Percentiles rank a stretch among this genome's conserved stretches.
Conservation (phyloP, 1,140 invertebrate genomes). For the Danaus plexippus region DNA sequence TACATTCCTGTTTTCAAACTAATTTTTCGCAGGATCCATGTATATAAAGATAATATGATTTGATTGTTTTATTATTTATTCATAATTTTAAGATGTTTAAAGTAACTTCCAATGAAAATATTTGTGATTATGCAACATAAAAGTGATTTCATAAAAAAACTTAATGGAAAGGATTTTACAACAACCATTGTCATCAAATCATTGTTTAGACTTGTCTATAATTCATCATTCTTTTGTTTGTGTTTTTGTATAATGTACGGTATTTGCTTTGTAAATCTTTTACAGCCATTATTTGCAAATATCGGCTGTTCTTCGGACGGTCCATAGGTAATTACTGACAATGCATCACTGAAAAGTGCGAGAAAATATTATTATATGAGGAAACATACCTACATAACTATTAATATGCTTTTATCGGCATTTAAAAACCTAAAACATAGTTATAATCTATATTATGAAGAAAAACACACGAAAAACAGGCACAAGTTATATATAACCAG, state of each 20-base stretch:
- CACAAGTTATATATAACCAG: too few species aligned
- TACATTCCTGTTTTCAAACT: constrained; percentile 9
- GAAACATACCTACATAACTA: not conserved
- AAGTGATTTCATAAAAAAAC: too few species aligned
- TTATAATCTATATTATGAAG: too few species aligned
- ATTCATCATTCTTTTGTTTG: constrained; percentile 32
- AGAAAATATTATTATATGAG: constrained; percentile 7
- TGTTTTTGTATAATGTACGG: constrained; percentile 61
- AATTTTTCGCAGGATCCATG: constrained; percentile 9
- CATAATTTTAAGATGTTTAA: too few species aligned
- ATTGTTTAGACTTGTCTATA: constrained; percentile 6
- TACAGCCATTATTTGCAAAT: constrained; percentile 68
- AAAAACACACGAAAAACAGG: too few species aligned
- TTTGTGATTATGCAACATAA: too few species aligned
- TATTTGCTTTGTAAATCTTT: constrained; percentile 62
- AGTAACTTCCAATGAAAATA: too few species aligned
- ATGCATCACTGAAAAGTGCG: constrained; percentile 52
- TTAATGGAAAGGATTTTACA: too few species aligned
- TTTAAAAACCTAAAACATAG: too few species aligned
- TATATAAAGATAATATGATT: not conserved
- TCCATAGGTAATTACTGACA: constrained; percentile 62
- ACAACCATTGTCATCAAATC: too few species aligned
- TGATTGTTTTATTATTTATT: too few species aligned
- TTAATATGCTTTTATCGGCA: not conserved
- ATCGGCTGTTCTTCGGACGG: constrained; percentile 58